These are phyloP conservation scores for Chloroclysta siterata DNA, from an alignment of 2,888 invertebrate species.

Conservation along the genomic window DNA sequence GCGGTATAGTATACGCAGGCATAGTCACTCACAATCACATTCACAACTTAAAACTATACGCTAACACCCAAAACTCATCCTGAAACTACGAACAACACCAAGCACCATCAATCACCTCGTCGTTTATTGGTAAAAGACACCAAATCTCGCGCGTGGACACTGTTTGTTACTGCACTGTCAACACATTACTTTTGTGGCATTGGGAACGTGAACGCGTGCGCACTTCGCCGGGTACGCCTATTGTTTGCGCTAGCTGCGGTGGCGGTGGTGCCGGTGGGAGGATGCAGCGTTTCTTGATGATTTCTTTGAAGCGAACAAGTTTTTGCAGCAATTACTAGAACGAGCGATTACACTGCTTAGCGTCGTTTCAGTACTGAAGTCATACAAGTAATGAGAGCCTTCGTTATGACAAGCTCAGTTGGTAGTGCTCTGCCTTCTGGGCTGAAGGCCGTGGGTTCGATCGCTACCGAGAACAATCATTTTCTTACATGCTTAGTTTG, in stretches of 20 bases:
- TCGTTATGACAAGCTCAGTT: too few species aligned
- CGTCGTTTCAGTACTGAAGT: background rate
- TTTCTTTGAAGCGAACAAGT: constrained; percentile 8
- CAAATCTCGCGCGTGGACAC: constrained; percentile 28
- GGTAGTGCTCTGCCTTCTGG: too few species aligned
- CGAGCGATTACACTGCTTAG: background rate
- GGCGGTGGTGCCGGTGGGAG: constrained; percentile 27
- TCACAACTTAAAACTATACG: constrained; percentile 10
- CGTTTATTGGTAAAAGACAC: constrained; percentile 12
- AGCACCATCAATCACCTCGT: constrained; percentile 18
- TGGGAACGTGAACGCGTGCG: constrained; percentile 45
- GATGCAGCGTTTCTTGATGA: constrained; percentile 23
- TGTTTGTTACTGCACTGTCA: constrained; percentile 44
- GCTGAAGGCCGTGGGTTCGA: too few species aligned
- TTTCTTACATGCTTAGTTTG: too few species aligned
- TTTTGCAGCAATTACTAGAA: background rate
- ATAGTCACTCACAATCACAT: constrained; percentile 22
- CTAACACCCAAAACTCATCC: constrained; percentile 22
- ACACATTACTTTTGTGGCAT: constrained; percentile 45
- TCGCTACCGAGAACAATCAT: too few species aligned
- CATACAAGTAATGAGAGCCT: too few species aligned
- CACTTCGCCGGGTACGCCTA: constrained; percentile 41
- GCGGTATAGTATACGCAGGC: constrained; percentile 32
- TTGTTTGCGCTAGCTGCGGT: constrained; percentile 43
- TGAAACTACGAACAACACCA: constrained; percentile 4